phyloP scores from a whole-genome alignment of 92 coral and sea anemone genomes.

The Parazoanthus darwini region DNA sequence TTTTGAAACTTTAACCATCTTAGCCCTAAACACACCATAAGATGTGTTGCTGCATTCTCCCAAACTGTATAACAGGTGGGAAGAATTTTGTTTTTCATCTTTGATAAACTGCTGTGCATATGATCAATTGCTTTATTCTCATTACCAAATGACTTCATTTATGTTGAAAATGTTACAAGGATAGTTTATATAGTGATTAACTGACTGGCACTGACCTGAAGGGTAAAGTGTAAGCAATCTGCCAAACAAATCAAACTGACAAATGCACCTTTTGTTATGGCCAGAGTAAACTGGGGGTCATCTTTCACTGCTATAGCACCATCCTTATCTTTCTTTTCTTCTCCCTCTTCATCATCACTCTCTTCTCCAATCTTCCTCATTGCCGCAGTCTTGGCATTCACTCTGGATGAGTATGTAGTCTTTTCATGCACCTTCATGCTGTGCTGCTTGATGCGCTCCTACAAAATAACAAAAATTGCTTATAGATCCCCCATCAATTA shows the following conservation, averaged over 20 bases:
- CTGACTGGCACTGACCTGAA: no score
- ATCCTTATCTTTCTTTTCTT: conserved; percentile 82
- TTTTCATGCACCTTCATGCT: conserved; percentile 92
- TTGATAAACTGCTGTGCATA: no score
- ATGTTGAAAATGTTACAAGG: no score
- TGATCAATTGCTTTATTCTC: no score
- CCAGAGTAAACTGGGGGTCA: conserved; percentile 97
- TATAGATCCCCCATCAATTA: not conserved
- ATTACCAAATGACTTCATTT: no score
- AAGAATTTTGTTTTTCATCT: no score
- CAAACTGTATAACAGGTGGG: no score
- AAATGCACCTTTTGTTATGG: conserved; percentile 90
- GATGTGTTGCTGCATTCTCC: no score
- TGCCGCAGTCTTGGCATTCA: conserved; percentile 97
- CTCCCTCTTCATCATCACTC: conserved; percentile 84
- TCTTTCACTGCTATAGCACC: conserved; percentile 95
- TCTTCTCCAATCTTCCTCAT: conserved; percentile 95
- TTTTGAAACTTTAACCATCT: no score
- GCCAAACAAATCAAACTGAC: not conserved
- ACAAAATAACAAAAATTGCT: not conserved
- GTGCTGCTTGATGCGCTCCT: conserved; percentile 89
- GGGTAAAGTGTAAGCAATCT: not conserved
- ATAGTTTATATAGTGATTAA: no score
- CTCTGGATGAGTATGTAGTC: conserved; percentile 93
- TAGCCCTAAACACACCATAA: no score